Percentiles rank a stretch among this genome's conserved stretches.
These are phyloP conservation scores for Eospalax fontanierii DNA, from an alignment of 2,797 vertebrate genomes.

Conservation along the genomic window DNA sequence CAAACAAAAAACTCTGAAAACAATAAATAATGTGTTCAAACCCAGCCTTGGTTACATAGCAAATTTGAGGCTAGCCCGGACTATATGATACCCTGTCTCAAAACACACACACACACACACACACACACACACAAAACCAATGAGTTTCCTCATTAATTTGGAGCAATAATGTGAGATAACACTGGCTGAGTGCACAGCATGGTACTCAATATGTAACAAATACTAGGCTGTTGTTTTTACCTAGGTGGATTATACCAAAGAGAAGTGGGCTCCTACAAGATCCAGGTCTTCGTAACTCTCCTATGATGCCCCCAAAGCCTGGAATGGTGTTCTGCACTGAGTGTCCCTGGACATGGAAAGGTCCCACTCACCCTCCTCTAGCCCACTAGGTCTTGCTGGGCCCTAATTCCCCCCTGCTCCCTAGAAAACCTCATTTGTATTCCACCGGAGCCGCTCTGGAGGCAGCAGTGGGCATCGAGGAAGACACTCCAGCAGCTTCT, in stretches of 20 bases:
- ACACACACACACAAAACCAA: not conserved
- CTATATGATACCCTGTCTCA: not conserved
- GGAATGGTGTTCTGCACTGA: not conserved
- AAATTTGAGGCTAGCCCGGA: not conserved
- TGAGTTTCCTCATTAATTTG: not conserved
- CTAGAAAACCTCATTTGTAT: constrained; percentile 94
- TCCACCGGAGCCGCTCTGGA: constrained; percentile 94
- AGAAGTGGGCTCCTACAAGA: constrained; percentile 16
- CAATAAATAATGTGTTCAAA: not conserved
- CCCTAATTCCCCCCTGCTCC: constrained; percentile 42
- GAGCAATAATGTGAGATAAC: not conserved
- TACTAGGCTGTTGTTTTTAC: constrained; percentile 20
- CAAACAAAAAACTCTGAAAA: no score
- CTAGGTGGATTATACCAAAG: not conserved
- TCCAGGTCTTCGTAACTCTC: not conserved
- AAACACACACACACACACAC: not conserved
- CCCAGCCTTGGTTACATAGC: not conserved
- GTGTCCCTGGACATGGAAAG: not conserved
- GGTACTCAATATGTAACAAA: not conserved
- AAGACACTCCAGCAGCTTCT: constrained; percentile 95
- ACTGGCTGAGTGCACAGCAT: not conserved
- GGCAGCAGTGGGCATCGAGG: constrained; percentile 91
- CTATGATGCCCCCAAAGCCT: not conserved
- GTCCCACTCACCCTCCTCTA: not conserved
- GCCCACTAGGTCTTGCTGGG: not conserved